These are phyloP conservation scores for Nephrotoma appendiculata DNA, from an alignment of 2,888 invertebrate genomes.

Conservation along the genomic window DNA sequence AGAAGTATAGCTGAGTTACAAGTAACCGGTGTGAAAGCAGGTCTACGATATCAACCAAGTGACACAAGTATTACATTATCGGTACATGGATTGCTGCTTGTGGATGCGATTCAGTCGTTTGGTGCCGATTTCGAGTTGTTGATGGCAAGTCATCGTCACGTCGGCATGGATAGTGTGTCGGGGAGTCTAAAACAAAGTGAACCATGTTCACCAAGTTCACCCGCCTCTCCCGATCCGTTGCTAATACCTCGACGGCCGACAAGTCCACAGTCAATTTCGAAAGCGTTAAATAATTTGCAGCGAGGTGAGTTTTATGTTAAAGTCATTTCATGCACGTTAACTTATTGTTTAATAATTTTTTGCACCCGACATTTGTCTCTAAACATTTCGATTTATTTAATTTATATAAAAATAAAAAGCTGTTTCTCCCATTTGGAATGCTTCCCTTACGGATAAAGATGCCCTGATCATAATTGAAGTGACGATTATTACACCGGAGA, in stretches of 20 bases:
- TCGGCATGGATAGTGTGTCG: conserved; percentile 87
- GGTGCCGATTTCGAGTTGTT: conserved; percentile 91
- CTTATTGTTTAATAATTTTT: conserved; percentile 19
- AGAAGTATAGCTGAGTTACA: conserved; percentile 87
- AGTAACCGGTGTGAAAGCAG: conserved; percentile 72
- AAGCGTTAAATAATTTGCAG: conserved; percentile 37
- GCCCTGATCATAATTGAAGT: conserved; percentile 72
- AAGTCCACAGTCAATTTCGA: conserved; percentile 41
- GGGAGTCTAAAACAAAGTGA: conserved; percentile 87
- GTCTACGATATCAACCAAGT: conserved; percentile 55
- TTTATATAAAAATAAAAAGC: conserved; percentile 12
- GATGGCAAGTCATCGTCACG: conserved; percentile 87
- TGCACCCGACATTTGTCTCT: background rate
- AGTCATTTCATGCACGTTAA: background rate
- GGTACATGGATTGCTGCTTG: conserved; percentile 82
- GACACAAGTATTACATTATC: conserved; percentile 69
- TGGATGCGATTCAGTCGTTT: conserved; percentile 90
- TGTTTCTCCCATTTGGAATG: conserved; percentile 18
- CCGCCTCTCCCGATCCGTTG: conserved; percentile 51
- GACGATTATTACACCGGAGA: conserved; percentile 42
- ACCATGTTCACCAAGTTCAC: conserved; percentile 77
- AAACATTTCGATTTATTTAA: background rate
- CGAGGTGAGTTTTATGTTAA: conserved; percentile 20
- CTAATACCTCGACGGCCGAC: conserved; percentile 28
- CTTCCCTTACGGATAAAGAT: conserved; percentile 39